Conservation (phyloP, 2,797 vertebrate species). For the Syngnathus rostellatus region DNA sequence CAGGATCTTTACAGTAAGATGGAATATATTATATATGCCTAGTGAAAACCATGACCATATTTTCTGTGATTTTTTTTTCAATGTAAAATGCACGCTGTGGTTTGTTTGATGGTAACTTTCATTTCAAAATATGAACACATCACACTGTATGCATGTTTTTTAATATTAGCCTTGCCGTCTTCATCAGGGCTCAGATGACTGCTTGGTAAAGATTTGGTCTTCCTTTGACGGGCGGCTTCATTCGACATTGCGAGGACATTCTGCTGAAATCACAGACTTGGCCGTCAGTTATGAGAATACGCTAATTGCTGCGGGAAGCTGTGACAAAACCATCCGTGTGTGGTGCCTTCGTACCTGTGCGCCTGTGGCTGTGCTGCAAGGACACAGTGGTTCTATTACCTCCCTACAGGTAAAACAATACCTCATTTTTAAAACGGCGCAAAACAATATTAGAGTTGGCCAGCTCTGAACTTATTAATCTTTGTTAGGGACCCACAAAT, state of each 20-base stretch:
- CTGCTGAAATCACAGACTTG: slow-evolving; percentile 96
- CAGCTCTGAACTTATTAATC: not conserved
- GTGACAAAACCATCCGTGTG: slow-evolving; percentile 93
- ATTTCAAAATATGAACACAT: not conserved
- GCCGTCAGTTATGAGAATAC: slow-evolving; percentile 98
- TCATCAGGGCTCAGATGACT: slow-evolving; percentile 91
- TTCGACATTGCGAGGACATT: slow-evolving; percentile 89
- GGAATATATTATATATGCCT: not conserved
- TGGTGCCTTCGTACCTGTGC: slow-evolving; percentile 98
- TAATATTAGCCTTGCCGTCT: not conserved
- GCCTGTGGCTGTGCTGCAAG: slow-evolving; percentile 91
- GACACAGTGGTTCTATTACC: slow-evolving; percentile 94
- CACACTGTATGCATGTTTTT: not conserved
- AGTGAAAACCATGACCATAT: not conserved
- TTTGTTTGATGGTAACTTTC: not conserved
- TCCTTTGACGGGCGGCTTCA: slow-evolving; percentile 90
- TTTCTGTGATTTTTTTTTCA: not conserved
- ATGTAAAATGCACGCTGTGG: not conserved
- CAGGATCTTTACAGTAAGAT: slow-evolving; percentile 95
- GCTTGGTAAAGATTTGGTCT: slow-evolving; percentile 98
- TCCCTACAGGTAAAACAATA: slow-evolving; percentile 82
- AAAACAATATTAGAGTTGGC: not conserved
- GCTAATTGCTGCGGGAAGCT: slow-evolving; percentile 93
- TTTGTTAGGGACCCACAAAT: not conserved
- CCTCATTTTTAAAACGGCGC: slow-evolving; percentile 1